These are phyloP conservation scores for Apotomis capreana DNA, from an alignment of 2,888 invertebrate species.

Conservation along the genomic window DNA sequence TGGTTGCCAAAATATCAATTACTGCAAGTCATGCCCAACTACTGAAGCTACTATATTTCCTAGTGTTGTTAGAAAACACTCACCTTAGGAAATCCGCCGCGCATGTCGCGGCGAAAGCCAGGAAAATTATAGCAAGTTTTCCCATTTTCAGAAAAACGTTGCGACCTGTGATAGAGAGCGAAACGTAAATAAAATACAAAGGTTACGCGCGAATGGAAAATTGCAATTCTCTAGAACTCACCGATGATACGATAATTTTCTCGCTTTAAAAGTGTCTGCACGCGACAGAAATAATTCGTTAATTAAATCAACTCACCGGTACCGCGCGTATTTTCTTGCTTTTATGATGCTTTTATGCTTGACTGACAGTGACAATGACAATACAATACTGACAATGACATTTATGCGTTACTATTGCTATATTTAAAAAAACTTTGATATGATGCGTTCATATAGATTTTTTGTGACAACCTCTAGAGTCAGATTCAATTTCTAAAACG, in stretches of 20 bases:
- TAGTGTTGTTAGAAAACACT: constrained; percentile 26
- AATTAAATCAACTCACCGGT: constrained; percentile 39
- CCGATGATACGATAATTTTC: constrained; percentile 11
- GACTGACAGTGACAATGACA: constrained; percentile 30
- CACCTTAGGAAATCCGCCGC: constrained; percentile 65
- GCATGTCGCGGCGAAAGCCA: constrained; percentile 60
- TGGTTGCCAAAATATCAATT: constrained; percentile 12
- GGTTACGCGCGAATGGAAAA: no score
- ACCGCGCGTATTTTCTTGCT: constrained; percentile 22
- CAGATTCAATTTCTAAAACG: no score
- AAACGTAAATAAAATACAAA: constrained; percentile 7
- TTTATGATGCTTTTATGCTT: constrained; percentile 12
- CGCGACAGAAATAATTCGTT: constrained; percentile 36
- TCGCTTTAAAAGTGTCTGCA: constrained; percentile 22
- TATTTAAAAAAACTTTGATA: not conserved
- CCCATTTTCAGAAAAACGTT: constrained; percentile 66
- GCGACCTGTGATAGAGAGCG: constrained; percentile 18
- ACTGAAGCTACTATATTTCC: constrained; percentile 1
- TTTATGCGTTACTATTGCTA: constrained; percentile 4
- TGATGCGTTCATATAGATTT: no score
- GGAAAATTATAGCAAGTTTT: constrained; percentile 56
- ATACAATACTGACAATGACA: constrained; percentile 9
- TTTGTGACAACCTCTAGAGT: no score
- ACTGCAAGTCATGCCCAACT: constrained; percentile 26
- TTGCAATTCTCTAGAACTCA: not conserved